Percentiles rank a stretch among this genome's conserved stretches.
phyloP scores from a whole-genome alignment of 2,888 invertebrate species.

The Yponomeuta malinellus region DNA sequence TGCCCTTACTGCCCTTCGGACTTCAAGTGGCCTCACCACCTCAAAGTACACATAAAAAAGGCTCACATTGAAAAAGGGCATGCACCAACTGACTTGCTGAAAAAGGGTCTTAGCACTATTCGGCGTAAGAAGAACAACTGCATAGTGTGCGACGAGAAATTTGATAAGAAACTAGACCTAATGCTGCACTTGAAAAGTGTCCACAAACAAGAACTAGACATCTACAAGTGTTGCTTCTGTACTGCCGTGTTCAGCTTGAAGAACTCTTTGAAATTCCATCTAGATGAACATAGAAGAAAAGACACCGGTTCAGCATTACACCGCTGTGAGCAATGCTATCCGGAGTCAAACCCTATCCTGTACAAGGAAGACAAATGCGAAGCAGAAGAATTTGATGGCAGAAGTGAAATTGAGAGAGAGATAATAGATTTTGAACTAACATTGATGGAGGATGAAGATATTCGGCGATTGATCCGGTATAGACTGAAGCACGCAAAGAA shows the following conservation, averaged over 20 bases:
- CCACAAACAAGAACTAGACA: slow-evolving; percentile 14
- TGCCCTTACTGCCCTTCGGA: slow-evolving; percentile 14
- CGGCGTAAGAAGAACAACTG: slow-evolving; percentile 13
- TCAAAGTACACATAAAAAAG: slow-evolving; percentile 14
- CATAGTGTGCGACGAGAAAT: slow-evolving; percentile 13
- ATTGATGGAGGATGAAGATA: slow-evolving; percentile 15
- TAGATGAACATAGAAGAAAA: slow-evolving; percentile 9
- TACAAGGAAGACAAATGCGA: neutral
- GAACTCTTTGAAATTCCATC: slow-evolving; percentile 8
- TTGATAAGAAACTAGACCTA: slow-evolving; percentile 13
- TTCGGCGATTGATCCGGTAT: slow-evolving; percentile 10
- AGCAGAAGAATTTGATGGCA: neutral
- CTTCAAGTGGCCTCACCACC: slow-evolving; percentile 17
- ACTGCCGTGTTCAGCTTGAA: slow-evolving; percentile 10
- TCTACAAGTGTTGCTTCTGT: slow-evolving; percentile 15
- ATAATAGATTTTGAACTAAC: slow-evolving; percentile 14
- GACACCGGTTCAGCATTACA: neutral
- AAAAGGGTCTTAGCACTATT: slow-evolving; percentile 7
- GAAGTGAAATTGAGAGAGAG: slow-evolving; percentile 14
- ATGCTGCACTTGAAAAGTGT: slow-evolving; percentile 10
- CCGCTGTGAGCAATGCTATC: slow-evolving; percentile 16
- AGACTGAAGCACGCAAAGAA: slow-evolving; percentile 8
- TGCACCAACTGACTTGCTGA: slow-evolving; percentile 3
- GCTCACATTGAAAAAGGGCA: slow-evolving; percentile 8
- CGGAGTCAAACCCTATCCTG: neutral